A percentile compares a stretch with the other conserved stretches of the same genome.
Evolutionary conservation across 1,140 invertebrate species (phyloP).

Genomic region (Drosophila mayri): DNA sequence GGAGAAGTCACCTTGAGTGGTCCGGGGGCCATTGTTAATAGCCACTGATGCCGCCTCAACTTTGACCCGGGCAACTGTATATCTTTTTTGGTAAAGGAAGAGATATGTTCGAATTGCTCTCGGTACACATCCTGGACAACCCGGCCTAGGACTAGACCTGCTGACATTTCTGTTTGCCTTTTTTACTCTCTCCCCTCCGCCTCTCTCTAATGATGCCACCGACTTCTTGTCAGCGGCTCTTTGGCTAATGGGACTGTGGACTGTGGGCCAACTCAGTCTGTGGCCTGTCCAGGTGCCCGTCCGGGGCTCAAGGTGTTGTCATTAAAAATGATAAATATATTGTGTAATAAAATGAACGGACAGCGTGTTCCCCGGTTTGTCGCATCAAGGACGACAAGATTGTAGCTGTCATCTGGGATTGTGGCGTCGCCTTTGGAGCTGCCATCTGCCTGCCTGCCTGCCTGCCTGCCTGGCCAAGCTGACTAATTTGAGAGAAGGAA

Average conservation of each 20-base stretch:
- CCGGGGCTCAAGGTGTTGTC: conserved; percentile 57
- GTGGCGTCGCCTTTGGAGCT: conserved; percentile 1
- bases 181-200: not conserved
- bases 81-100: conserved; percentile 8
- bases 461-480: not conserved
- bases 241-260: conserved; percentile 2
- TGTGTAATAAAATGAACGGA: conserved; percentile 49
- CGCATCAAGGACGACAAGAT: conserved; percentile 19
- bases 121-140: conserved; percentile 15
- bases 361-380: conserved; percentile 9
- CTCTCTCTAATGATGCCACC: conserved; percentile 48
- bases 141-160: conserved; percentile 13
- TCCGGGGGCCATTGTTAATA: conserved; percentile 38
- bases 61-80: not conserved
- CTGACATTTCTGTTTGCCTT: conserved; percentile 15
- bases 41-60: conserved; percentile 27
- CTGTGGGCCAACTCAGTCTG: not conserved
- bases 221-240: conserved; percentile 27
- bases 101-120: conserved; percentile 18
- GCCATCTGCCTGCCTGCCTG: not conserved
- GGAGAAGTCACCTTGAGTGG: conserved; percentile 8
- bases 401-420: conserved; percentile 9
- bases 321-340: conserved; percentile 73
- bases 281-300: conserved; percentile 5
- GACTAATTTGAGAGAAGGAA: conserved; percentile 16